phyloP scores from a whole-genome alignment of 2,888 invertebrate genomes.

The Pterostichus niger region DNA sequence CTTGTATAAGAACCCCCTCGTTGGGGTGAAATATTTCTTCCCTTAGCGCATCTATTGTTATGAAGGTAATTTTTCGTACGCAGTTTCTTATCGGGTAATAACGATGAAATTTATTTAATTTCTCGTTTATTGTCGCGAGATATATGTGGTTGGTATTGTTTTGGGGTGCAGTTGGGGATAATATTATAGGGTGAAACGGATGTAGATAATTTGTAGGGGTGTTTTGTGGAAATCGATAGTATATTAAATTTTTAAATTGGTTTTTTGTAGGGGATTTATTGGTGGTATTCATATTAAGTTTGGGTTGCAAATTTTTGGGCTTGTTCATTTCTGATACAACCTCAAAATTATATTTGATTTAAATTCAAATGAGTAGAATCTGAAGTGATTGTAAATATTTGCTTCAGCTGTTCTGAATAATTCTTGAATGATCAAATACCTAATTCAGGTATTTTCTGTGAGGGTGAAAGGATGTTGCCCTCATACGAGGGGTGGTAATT shows the following conservation, averaged over 20 bases:
- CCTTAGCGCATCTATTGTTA: conserved; percentile 22
- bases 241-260: conserved; percentile 58
- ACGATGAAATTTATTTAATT: conserved; percentile 59
- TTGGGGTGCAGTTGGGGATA: conserved; percentile 27
- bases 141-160: conserved; percentile 50
- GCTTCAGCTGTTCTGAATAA: no score
- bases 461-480: conserved; percentile 15
- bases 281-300: conserved; percentile 24
- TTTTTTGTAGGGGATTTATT: conserved; percentile 45
- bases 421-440: no score
- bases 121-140: conserved; percentile 58
- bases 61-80: conserved; percentile 41
- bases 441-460: neutral
- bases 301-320: neutral
- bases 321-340: no score
- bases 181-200: conserved; percentile 30
- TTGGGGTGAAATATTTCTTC: conserved; percentile 21
- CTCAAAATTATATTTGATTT: no score
- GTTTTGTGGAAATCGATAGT: conserved; percentile 40
- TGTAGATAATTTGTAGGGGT: conserved; percentile 51
- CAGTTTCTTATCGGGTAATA: conserved; percentile 52
- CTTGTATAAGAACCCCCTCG: conserved; percentile 2
- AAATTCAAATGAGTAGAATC: no score
- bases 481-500: conserved; percentile 19
- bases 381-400: no score